These are phyloP conservation scores for Capricornis sumatraensis DNA, from an alignment of 2,113 vertebrate genomes.

Conservation along the genomic window DNA sequence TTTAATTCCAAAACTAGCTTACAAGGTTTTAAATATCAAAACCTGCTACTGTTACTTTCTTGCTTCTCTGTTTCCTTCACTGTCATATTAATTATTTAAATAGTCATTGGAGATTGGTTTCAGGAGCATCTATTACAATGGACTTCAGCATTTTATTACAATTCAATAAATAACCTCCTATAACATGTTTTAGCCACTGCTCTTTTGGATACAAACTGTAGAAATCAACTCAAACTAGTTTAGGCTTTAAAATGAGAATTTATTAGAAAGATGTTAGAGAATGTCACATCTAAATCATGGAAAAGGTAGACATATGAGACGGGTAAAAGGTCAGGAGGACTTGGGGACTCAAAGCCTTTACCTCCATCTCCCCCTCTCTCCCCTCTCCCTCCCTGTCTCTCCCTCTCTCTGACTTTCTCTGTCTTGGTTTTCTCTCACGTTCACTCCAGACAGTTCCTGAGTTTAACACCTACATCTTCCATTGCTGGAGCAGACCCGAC, in stretches of 20 bases:
- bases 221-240: slow-evolving; percentile 17
- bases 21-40: background rate
- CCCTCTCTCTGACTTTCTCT: background rate
- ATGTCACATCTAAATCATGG: background rate
- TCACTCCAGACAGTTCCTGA: background rate
- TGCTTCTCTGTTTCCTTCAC: background rate
- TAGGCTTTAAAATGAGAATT: background rate
- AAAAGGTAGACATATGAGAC: background rate
- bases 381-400: background rate
- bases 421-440: background rate
- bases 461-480: background rate
- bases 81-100: background rate
- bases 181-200: background rate
- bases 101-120: background rate
- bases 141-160: background rate
- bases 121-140: background rate
- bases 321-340: background rate
- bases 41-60: background rate
- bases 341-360: background rate
- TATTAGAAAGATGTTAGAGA: background rate
- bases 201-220: background rate
- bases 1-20: background rate
- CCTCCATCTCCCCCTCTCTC: no score
- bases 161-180: background rate
- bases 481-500: background rate